A percentile compares a stretch with the other conserved stretches of the same genome.
These are phyloP conservation scores for Metalampra italica DNA, from an alignment of 2,888 invertebrate genomes.

Conservation along the genomic window DNA sequence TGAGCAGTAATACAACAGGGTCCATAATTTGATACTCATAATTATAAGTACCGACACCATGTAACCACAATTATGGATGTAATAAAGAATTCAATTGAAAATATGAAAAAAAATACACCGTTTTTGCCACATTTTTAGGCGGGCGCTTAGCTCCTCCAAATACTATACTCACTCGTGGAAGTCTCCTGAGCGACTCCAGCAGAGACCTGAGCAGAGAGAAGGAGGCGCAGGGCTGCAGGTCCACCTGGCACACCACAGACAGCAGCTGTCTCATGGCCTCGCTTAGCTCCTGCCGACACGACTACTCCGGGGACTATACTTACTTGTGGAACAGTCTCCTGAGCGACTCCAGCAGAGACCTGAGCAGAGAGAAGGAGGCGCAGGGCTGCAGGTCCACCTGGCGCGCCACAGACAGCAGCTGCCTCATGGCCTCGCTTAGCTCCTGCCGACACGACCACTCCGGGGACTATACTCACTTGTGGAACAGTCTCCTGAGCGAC, in stretches of 20 bases:
- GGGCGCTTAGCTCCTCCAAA: too few species aligned
- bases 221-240: constrained; percentile 65
- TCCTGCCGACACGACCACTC: constrained; percentile 67
- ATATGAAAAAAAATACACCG: too few species aligned
- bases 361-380: constrained; percentile 54
- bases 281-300: constrained; percentile 75
- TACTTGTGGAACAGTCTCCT: constrained; percentile 10
- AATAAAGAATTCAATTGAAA: too few species aligned
- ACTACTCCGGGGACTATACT: too few species aligned
- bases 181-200: constrained; percentile 33
- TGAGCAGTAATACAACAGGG: too few species aligned
- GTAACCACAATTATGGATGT: too few species aligned
- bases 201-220: constrained; percentile 51
- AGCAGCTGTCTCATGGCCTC: constrained; percentile 84
- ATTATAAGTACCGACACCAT: too few species aligned
- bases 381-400: constrained; percentile 80
- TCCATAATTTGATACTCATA: too few species aligned
- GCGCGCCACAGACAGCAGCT: constrained; percentile 85
- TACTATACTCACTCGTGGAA: background rate
- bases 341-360: constrained; percentile 44
- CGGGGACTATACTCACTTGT: too few species aligned
- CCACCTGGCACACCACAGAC: constrained; percentile 87
- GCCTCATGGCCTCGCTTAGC: constrained; percentile 81
- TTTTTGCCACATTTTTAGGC: too few species aligned
- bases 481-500: constrained; percentile 14